Evolutionary conservation across 2,113 vertebrate species (phyloP).

Genomic region (Psilopsiagon aurifrons): DNA sequence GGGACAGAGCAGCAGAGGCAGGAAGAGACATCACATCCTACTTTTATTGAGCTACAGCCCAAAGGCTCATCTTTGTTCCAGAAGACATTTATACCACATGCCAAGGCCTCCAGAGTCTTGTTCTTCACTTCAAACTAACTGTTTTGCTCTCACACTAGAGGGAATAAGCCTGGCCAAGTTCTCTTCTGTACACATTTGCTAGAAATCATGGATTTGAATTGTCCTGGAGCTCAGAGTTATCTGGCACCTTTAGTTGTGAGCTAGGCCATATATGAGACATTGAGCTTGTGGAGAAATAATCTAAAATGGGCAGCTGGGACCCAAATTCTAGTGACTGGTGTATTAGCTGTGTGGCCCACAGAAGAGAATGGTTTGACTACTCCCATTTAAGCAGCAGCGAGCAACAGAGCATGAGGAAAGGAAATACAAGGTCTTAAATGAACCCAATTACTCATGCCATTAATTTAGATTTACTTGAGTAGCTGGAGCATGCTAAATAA

Average conservation of each 20-base stretch:
- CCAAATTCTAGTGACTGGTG: background rate
- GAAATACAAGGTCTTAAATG: slow-evolving; percentile 48
- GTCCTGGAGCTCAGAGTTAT: background rate
- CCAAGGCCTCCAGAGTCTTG: background rate
- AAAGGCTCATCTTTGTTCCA: background rate
- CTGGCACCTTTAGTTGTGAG: background rate
- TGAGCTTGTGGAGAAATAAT: background rate
- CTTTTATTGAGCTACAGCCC: background rate
- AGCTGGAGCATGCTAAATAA: slow-evolving; percentile 48
- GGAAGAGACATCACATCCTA: background rate
- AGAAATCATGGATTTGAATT: background rate
- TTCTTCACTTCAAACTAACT: background rate
- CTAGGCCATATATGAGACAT: background rate
- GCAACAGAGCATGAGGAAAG: background rate
- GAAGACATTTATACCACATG: background rate
- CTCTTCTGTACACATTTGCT: background rate
- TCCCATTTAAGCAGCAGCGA: background rate
- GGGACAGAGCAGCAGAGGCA: background rate
- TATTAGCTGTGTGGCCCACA: background rate
- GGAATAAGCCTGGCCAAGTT: background rate
- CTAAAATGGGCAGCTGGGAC: background rate
- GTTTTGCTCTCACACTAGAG: background rate
- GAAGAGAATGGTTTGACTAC: background rate
- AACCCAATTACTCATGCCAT: slow-evolving; percentile 58
- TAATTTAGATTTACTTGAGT: slow-evolving; percentile 63